A percentile compares a stretch with the other conserved stretches of the same genome.
These are phyloP conservation scores for Sebastes cheni DNA, from an alignment of 2,797 vertebrate species.

Conservation along the genomic window DNA sequence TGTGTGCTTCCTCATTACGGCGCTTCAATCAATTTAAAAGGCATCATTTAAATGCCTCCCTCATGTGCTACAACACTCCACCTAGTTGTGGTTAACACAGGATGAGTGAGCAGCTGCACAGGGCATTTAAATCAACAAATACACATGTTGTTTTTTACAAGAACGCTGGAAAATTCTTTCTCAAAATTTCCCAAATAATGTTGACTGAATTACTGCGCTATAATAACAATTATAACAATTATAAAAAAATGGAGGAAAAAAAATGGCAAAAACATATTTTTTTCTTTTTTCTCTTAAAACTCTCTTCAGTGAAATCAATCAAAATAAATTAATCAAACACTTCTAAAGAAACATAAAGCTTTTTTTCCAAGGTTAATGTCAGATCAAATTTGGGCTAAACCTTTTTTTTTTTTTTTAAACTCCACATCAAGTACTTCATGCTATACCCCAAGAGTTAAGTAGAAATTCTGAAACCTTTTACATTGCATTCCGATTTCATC, in stretches of 20 bases:
- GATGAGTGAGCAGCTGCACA: slow-evolving; percentile 40
- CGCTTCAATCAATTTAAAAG: slow-evolving; percentile 51
- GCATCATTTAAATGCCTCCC: slow-evolving; percentile 62
- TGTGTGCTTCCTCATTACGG: neutral
- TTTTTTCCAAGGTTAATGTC: neutral
- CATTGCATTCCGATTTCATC: neutral
- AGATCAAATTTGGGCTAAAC: neutral
- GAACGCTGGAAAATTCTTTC: neutral
- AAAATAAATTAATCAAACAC: neutral
- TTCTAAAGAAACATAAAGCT: neutral
- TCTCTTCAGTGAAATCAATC: neutral
- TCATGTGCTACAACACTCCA: neutral
- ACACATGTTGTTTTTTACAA: neutral
- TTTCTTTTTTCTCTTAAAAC: neutral
- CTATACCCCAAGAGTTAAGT: neutral
- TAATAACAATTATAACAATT: neutral
- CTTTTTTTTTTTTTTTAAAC: no score
- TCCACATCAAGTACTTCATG: neutral
- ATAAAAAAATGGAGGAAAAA: neutral
- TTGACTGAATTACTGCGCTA: neutral
- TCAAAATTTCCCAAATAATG: neutral
- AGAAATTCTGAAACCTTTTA: neutral
- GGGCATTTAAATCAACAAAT: slow-evolving; percentile 65
- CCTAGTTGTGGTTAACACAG: slow-evolving; percentile 62
- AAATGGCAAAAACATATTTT: neutral